Evolutionary conservation across 1,140 invertebrate species (phyloP).

Genomic region (Ylistrum balloti): DNA sequence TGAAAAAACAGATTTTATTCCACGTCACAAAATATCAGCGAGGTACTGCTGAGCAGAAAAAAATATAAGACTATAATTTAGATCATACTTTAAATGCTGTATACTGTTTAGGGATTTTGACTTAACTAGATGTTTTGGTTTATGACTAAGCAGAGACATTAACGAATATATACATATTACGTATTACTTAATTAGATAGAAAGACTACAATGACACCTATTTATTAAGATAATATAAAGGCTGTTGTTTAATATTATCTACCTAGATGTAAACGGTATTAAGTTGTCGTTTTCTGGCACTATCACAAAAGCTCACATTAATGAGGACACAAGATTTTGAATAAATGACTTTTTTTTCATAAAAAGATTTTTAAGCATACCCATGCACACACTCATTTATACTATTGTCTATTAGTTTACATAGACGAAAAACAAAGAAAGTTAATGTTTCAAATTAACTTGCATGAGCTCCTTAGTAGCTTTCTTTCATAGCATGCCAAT

Average conservation of each 20-base stretch:
- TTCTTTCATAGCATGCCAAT: conserved; percentile 9
- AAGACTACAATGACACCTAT: not conserved
- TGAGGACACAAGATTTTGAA: not conserved
- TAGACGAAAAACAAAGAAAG: not conserved
- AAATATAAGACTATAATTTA: too few relatives aligned
- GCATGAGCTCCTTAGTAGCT: not conserved
- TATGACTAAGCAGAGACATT: not conserved
- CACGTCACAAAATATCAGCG: not conserved
- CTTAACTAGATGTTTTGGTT: not conserved
- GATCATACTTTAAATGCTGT: not conserved
- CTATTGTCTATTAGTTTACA: not conserved
- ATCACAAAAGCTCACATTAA: not conserved
- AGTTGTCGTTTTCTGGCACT: not conserved
- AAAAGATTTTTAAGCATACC: not conserved
- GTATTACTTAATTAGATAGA: not conserved
- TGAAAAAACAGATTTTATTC: not conserved
- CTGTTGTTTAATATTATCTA: not conserved
- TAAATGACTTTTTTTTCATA: not conserved
- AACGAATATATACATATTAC: too few relatives aligned
- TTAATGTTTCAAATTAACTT: not conserved
- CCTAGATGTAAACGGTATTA: not conserved
- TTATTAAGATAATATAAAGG: not conserved
- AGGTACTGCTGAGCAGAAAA: not conserved
- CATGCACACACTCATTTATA: not conserved
- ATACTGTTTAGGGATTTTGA: not conserved